A percentile compares a stretch with the other conserved stretches of the same genome.
These are phyloP conservation scores for Mirounga angustirostris DNA, from an alignment of 2,113 vertebrate genomes.

Conservation along the genomic window DNA sequence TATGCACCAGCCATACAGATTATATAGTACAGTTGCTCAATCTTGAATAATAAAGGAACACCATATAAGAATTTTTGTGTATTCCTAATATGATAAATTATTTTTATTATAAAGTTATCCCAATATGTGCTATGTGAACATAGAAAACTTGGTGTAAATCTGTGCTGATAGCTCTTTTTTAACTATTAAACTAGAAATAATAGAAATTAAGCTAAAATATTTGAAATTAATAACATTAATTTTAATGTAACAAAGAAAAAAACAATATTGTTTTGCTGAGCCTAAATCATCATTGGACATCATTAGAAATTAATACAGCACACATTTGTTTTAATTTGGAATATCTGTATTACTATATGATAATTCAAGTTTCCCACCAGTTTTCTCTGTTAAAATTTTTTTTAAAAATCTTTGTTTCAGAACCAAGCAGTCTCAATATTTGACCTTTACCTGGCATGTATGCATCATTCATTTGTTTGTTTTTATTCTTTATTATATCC, in stretches of 20 bases:
- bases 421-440: not conserved
- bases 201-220: conserved; percentile 6
- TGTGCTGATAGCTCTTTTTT: not conserved
- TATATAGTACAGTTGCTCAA: not conserved
- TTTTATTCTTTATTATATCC: not conserved
- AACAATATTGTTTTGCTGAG: conserved; percentile 1
- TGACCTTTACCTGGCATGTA: not conserved
- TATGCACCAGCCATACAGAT: not conserved
- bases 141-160: conserved; percentile 28
- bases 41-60: not conserved
- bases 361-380: conserved; percentile 5
- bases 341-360: not conserved
- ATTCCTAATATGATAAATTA: not conserved
- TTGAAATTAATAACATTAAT: conserved; percentile 27
- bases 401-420: not conserved
- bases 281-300: conserved; percentile 22
- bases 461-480: not conserved
- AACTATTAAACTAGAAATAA: conserved; percentile 26
- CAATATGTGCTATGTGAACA: not conserved
- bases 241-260: conserved; percentile 30
- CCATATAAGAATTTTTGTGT: not conserved
- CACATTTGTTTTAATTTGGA: not conserved
- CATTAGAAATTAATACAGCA: conserved; percentile 25
- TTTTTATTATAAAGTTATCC: conserved; percentile 12
- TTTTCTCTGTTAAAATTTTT: conserved; percentile 18